These are phyloP conservation scores for Dysmachus trigonus DNA, from an alignment of 2,888 invertebrate genomes.

Conservation along the genomic window DNA sequence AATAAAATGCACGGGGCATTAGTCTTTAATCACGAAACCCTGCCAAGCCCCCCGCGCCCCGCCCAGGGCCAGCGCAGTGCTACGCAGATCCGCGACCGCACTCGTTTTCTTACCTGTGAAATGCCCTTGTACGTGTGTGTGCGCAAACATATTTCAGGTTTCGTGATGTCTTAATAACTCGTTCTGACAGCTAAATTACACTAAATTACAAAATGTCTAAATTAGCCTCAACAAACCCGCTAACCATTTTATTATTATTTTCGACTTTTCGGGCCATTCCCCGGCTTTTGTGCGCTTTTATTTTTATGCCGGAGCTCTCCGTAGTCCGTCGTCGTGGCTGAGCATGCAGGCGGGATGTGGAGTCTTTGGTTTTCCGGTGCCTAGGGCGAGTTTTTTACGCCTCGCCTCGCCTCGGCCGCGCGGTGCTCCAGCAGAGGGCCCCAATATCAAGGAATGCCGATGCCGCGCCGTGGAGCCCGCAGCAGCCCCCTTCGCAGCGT, in stretches of 20 bases:
- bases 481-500: not conserved
- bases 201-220: slow-evolving; percentile 53
- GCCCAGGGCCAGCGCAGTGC: not conserved
- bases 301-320: slow-evolving; percentile 20
- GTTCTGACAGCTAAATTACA: slow-evolving; percentile 53
- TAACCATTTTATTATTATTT: slow-evolving; percentile 52
- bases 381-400: slow-evolving; percentile 3
- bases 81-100: not conserved
- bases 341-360: not conserved
- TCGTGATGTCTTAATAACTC: slow-evolving; percentile 53
- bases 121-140: not conserved
- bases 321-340: not conserved
- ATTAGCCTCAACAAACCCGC: slow-evolving; percentile 52
- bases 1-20: slow-evolving; percentile 9
- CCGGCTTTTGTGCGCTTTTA: slow-evolving; percentile 28
- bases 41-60: not conserved
- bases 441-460: not conserved
- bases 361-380: slow-evolving; percentile 36
- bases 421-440: not conserved
- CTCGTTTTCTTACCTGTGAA: not conserved
- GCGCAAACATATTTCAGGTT: slow-evolving; percentile 42
- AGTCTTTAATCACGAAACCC: slow-evolving; percentile 24
- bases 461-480: not conserved
- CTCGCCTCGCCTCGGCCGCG: not conserved
- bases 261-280: slow-evolving; percentile 46